A percentile compares a stretch with the other conserved stretches of the same genome.
These are phyloP conservation scores for Apocheima hispidaria DNA, from an alignment of 2,888 invertebrate genomes.

Conservation along the genomic window DNA sequence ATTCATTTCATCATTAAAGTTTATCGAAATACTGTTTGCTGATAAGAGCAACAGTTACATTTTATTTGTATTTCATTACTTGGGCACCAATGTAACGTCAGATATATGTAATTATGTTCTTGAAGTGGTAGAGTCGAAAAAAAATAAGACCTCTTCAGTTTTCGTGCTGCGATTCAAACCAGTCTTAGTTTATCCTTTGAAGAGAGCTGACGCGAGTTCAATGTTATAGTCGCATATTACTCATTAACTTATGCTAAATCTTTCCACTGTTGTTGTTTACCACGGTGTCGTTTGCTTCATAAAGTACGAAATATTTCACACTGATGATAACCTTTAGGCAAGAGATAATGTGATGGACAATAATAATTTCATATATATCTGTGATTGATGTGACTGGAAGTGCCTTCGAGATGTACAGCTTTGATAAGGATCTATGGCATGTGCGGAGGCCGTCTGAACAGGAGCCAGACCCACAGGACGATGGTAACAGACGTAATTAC, in stretches of 20 bases:
- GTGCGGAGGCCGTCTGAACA: constrained; percentile 66
- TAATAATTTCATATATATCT: constrained; percentile 8
- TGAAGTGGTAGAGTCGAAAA: not conserved
- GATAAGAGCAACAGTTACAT: constrained; percentile 7
- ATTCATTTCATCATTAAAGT: constrained; percentile 8
- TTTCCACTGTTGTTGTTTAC: constrained; percentile 31
- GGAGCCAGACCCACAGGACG: constrained; percentile 53
- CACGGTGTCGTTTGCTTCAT: constrained; percentile 32
- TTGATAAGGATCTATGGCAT: constrained; percentile 82
- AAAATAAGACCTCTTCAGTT: not conserved
- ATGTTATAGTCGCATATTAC: not conserved
- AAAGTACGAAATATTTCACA: constrained; percentile 19
- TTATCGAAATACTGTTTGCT: constrained; percentile 3
- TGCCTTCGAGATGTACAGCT: constrained; percentile 71
- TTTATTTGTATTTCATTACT: not conserved
- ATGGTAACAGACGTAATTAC: constrained; percentile 54
- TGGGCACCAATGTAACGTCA: not conserved
- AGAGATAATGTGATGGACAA: constrained; percentile 27
- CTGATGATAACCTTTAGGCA: constrained; percentile 34
- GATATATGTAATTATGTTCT: not conserved
- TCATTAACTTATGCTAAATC: not conserved
- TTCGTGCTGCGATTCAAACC: not conserved
- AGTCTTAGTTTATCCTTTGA: not conserved
- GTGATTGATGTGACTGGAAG: constrained; percentile 25
- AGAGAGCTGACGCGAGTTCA: constrained; percentile 1